Evolutionary conservation across 2,797 vertebrate genomes (phyloP), one percentile per base, ranked within the genome.

Genomic region (Sebastes trivittatus): DNA sequence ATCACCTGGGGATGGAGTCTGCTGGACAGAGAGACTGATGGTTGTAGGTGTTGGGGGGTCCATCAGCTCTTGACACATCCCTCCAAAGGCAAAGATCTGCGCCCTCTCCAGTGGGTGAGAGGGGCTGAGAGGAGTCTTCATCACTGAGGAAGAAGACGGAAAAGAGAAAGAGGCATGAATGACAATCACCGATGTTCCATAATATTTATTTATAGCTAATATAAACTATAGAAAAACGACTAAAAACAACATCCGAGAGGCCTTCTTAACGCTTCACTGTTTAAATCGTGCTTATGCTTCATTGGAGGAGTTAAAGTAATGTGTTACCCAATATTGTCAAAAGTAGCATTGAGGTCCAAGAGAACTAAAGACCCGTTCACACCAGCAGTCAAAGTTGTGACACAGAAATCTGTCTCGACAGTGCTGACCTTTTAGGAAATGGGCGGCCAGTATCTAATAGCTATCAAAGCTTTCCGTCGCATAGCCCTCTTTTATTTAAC

Each of bases 41-140:
- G 80, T 52, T 11, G 71, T 27, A 2, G 84, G 63, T 34, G 77
- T 78, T 6, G 83, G 69, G 0, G 80, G 36, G 52, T 91, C 87
- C 81, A 89, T 81, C 61, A 89, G 78, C 29, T 91, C 86, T 3
- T 75, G 90, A 76, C 89, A 90, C 80, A 92, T 89, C 11, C 85
- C 90, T 66, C 87, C 81, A 56, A 89, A 85, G 30, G 84, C 83
- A 73, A 94, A 86, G 76, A 92, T 72, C 64, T 85, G 90, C 36
- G 88, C 81, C 34, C 81, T 87, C 52, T 88, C 85, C 63, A 92
- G 79, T 16, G 91, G 80, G 16, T 85, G 86, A 82, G 88, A 84
- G 25, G 86, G 79, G 58, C 89, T 75, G 23, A 90, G 69, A 14
- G 80, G 81, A 76, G 91, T 92, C 85, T 92, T 94, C 93, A 94